Evolutionary conservation across 2,888 invertebrate species (phyloP).

Genomic region (Acanthosepion pharaonis): DNA sequence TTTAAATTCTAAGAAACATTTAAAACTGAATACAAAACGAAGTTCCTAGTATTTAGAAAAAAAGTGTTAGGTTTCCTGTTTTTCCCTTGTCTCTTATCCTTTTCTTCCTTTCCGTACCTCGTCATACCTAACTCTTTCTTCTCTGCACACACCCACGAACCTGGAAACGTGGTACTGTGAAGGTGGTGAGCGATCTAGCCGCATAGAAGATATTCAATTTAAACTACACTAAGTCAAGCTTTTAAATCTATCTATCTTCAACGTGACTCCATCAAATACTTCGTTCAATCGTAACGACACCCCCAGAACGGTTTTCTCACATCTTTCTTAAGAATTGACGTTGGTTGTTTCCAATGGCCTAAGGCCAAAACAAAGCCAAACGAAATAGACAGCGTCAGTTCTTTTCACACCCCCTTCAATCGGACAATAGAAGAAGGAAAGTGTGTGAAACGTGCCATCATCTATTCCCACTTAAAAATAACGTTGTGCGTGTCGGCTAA

Average conservation of each 20-base stretch:
- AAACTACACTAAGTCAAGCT: too few relatives aligned
- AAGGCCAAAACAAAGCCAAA: neutral
- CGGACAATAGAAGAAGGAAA: neutral
- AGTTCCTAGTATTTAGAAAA: too few relatives aligned
- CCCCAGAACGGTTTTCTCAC: neutral
- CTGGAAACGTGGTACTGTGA: too few relatives aligned
- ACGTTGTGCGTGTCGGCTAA: neutral
- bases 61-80: too few relatives aligned
- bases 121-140: too few relatives aligned
- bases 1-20: too few relatives aligned
- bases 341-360: neutral
- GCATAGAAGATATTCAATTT: too few relatives aligned
- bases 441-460: neutral
- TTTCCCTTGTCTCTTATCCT: too few relatives aligned
- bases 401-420: neutral
- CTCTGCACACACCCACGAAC: too few relatives aligned
- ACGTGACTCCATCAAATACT: neutral
- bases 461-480: neutral
- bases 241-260: neutral
- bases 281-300: neutral
- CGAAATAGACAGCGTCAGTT: neutral
- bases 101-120: too few relatives aligned
- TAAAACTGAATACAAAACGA: too few relatives aligned
- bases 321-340: neutral
- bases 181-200: too few relatives aligned